Evolutionary conservation across 2,888 invertebrate species (phyloP).

Genomic region (Mellilla xanthometata): DNA sequence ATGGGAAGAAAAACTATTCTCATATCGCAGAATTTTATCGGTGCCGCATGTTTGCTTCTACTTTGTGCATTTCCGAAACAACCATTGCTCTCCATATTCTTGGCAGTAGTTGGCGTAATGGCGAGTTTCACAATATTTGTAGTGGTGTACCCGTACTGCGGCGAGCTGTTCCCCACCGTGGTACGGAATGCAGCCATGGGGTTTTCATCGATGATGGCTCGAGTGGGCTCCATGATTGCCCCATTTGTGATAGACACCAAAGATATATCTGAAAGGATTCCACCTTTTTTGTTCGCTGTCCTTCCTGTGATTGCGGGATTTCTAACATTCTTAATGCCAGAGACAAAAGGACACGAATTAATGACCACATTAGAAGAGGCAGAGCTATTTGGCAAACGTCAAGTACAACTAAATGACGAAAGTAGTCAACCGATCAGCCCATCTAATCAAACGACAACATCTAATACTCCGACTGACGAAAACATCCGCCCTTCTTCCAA

Average conservation of each 20-base stretch:
- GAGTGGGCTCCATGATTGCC: slow-evolving; percentile 89
- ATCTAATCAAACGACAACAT: no score
- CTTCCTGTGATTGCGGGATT: slow-evolving; percentile 81
- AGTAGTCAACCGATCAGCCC: no score
- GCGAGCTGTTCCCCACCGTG: slow-evolving; percentile 90
- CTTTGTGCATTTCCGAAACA: slow-evolving; percentile 78
- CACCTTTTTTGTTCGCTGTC: slow-evolving; percentile 22
- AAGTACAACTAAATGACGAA: no score
- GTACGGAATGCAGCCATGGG: slow-evolving; percentile 91
- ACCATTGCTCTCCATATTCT: slow-evolving; percentile 71
- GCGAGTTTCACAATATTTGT: slow-evolving; percentile 93
- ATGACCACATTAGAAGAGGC: slow-evolving; percentile 92
- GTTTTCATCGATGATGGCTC: slow-evolving; percentile 88
- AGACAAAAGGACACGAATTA: slow-evolving; percentile 84
- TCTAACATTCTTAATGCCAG: slow-evolving; percentile 84
- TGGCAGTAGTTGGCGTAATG: slow-evolving; percentile 89
- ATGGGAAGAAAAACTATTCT: slow-evolving; percentile 86
- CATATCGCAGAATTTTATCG: slow-evolving; percentile 82
- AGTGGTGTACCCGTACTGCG: slow-evolving; percentile 91
- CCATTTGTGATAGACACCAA: slow-evolving; percentile 83
- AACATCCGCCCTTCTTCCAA: no score
- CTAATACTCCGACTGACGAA: no score
- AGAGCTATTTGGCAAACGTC: slow-evolving; percentile 76
- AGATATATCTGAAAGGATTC: slow-evolving; percentile 6
- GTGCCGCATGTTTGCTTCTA: slow-evolving; percentile 83